Evolutionary conservation across 1,140 invertebrate species (phyloP), one percentile per base, ranked within the genome.

Genomic region (Drosophila murphyi): DNA sequence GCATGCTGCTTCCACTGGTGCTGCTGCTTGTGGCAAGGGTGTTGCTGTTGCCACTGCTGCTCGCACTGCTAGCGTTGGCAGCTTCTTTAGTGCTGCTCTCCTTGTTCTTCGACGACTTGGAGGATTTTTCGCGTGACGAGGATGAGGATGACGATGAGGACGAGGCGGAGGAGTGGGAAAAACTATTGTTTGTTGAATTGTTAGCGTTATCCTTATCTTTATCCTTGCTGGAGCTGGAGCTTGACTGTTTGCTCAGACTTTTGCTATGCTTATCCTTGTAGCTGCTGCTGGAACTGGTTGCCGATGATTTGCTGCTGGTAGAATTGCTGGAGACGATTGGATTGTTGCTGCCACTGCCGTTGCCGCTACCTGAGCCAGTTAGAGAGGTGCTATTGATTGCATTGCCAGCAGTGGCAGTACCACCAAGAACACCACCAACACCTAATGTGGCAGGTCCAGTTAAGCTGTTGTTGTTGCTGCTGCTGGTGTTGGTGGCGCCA

Each of bases 211-310:
- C 91, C 74, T 92, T 88, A 52, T 92, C 91, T 72, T 92, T 92
- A 31, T 91, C 87, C 62, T 92, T 92, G 55, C 82, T 90, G 3
- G 91, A 91, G 52, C 71, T 80, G 3, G 92, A 91, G 43, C 78
- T 63, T 41, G 85, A 87, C 35, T 72, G 73, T 37, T 87, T 87
- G 69, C 72, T 77, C 2, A 83, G 28, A 72, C 65, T 92, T 65
- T 92, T 92, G 54, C 79, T 88, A 72, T 92, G 88, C 34, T 92
- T 92, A 51, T 92, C 91, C 54, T 92, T 92, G 41, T 91, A 92
- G 34, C 65, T 78, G 29, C 72, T 65, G 39, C 79, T 77, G 3
- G 67, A 72, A 43, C 73, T 76, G 39, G 79, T 89, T 1, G 78
- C 78, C 7, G 80, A 80, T 2, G 64, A 63, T 64, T 79, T 78